These are phyloP conservation scores for Ephestia elutella DNA, from an alignment of 1,140 invertebrate species.

Conservation along the genomic window DNA sequence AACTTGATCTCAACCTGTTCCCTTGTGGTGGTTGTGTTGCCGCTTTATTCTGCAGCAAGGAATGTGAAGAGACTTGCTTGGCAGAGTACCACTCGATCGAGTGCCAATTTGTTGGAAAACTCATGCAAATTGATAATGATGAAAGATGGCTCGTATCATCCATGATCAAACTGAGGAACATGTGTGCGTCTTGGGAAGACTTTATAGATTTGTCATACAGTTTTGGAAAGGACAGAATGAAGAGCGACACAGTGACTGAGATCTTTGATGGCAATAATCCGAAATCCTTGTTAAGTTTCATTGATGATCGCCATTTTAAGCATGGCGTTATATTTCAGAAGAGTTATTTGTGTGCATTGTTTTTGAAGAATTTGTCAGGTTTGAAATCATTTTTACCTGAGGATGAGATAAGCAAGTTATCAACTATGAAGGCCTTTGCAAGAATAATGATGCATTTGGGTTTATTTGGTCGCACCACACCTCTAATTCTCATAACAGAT, in stretches of 20 bases:
- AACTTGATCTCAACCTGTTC: slow-evolving; percentile 13
- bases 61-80: slow-evolving; percentile 6
- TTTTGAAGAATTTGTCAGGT: not conserved
- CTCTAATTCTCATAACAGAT: not conserved
- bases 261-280: slow-evolving; percentile 11
- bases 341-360: not conserved
- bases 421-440: slow-evolving; percentile 7
- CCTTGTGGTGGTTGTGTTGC: slow-evolving; percentile 11
- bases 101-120: slow-evolving; percentile 7
- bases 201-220: slow-evolving; percentile 5
- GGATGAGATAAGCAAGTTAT: not conserved
- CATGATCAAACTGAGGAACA: slow-evolving; percentile 7
- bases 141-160: not conserved
- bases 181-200: slow-evolving; percentile 11
- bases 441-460: slow-evolving; percentile 8
- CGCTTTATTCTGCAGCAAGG: slow-evolving; percentile 12
- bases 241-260: slow-evolving; percentile 3
- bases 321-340: slow-evolving; percentile 9
- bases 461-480: not conserved
- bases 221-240: not conserved
- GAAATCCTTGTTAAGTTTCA: slow-evolving; percentile 11
- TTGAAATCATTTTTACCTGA: slow-evolving; percentile 10
- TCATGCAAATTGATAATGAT: not conserved
- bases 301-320: slow-evolving; percentile 5
- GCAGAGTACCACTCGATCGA: slow-evolving; percentile 14